A percentile compares a stretch with the other conserved stretches of the same genome.
phyloP scores from a whole-genome alignment of 2,888 invertebrate genomes.

The Nineta flava region DNA sequence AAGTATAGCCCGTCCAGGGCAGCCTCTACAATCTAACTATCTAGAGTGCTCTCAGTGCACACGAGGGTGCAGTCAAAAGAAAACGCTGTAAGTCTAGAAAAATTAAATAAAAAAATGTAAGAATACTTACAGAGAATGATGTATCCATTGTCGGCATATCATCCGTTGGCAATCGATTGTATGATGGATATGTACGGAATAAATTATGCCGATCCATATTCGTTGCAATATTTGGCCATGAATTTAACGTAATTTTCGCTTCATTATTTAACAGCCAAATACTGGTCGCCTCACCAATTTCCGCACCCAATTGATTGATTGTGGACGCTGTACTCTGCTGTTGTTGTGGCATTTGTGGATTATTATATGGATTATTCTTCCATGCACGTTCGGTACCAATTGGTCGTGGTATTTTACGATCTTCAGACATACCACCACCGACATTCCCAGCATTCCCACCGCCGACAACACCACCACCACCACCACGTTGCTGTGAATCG shows the following conservation, averaged over 20 bases:
- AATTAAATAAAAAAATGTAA: too few relatives aligned
- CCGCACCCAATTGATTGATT: slow-evolving; percentile 6
- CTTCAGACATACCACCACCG: slow-evolving; percentile 21
- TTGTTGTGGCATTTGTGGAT: slow-evolving; percentile 11
- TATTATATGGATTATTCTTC: slow-evolving; percentile 30
- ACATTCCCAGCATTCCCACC: slow-evolving; percentile 4
- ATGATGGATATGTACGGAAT: slow-evolving; percentile 21
- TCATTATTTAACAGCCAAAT: slow-evolving; percentile 31
- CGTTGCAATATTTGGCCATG: slow-evolving; percentile 17
- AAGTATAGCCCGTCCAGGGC: too few relatives aligned
- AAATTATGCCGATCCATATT: slow-evolving; percentile 19
- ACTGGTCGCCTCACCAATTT: slow-evolving; percentile 23
- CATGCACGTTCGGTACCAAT: slow-evolving; percentile 72
- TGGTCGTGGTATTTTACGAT: slow-evolving; percentile 48
- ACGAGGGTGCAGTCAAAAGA: too few relatives aligned
- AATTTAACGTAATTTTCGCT: slow-evolving; percentile 21
- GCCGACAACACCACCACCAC: slow-evolving; percentile 9
- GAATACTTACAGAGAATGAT: slow-evolving; percentile 25
- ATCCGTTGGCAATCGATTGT: slow-evolving; percentile 20
- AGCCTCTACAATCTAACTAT: too few relatives aligned
- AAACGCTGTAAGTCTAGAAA: too few relatives aligned
- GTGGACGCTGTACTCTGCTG: not conserved
- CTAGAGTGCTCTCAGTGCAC: too few relatives aligned
- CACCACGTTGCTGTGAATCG: slow-evolving; percentile 16
- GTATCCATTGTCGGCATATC: slow-evolving; percentile 33